Evolutionary conservation across 2,888 invertebrate genomes (phyloP).

Genomic region (Mechanitis messenoides): DNA sequence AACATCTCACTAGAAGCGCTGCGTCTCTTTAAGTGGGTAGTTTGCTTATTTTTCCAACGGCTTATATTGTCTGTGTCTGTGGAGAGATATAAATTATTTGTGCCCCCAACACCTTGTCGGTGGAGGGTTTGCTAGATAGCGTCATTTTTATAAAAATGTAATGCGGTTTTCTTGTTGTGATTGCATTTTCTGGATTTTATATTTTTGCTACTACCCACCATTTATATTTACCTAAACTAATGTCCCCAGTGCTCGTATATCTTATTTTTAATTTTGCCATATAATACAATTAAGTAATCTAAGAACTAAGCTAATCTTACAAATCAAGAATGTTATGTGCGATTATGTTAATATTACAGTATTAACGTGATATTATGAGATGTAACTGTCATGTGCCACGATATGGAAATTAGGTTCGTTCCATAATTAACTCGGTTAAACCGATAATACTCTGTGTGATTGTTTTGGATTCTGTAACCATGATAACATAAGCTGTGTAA

Average conservation of each 20-base stretch:
- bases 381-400: slow-evolving; percentile 9
- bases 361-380: slow-evolving; percentile 2
- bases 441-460: slow-evolving; percentile 38
- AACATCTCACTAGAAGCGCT: slow-evolving; percentile 36
- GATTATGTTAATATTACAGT: neutral
- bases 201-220: neutral
- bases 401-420: slow-evolving; percentile 31
- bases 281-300: too few species aligned
- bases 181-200: slow-evolving; percentile 46
- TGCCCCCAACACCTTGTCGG: slow-evolving; percentile 67
- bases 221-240: too few species aligned
- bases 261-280: too few species aligned
- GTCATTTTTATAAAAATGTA: slow-evolving; percentile 75
- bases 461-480: slow-evolving; percentile 4
- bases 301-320: too few species aligned
- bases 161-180: slow-evolving; percentile 68
- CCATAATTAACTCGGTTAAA: slow-evolving; percentile 55
- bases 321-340: too few species aligned
- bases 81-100: slow-evolving; percentile 71
- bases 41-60: slow-evolving; percentile 72
- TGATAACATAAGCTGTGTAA: slow-evolving; percentile 3
- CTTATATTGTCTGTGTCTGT: slow-evolving; percentile 68
- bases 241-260: too few species aligned
- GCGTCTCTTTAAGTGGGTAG: slow-evolving; percentile 66
- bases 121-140: slow-evolving; percentile 56